These are phyloP conservation scores for Drosophila saltans DNA, from an alignment of 1,140 invertebrate species.

Conservation along the genomic window DNA sequence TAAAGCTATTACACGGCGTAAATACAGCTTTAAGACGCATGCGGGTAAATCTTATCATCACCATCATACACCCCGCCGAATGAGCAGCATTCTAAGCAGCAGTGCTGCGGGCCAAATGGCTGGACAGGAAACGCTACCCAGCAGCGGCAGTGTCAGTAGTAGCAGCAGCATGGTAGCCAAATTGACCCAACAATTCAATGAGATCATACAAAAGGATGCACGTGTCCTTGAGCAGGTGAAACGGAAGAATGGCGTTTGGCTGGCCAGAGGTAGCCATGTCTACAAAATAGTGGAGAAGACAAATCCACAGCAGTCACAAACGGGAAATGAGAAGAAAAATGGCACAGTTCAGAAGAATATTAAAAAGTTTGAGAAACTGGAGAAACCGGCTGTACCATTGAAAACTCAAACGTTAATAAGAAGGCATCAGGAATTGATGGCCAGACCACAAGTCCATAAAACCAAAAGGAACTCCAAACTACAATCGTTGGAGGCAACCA, in stretches of 20 bases:
- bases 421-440: constrained; percentile 65
- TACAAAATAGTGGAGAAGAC: constrained; percentile 76
- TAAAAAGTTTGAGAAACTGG: constrained; percentile 83
- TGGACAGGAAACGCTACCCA: background rate
- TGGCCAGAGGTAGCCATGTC: constrained; percentile 68
- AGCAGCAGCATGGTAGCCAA: constrained; percentile 81
- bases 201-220: constrained; percentile 82
- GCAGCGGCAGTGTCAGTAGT: constrained; percentile 34
- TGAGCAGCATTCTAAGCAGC: constrained; percentile 24
- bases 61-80: constrained; percentile 59
- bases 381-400: constrained; percentile 81
- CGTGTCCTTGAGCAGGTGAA: constrained; percentile 82
- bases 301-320: background rate
- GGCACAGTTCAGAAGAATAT: constrained; percentile 83
- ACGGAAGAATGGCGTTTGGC: constrained; percentile 72
- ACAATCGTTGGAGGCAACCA: constrained; percentile 26
- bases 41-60: constrained; percentile 66
- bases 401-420: constrained; percentile 74
- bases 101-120: background rate
- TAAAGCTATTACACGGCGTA: constrained; percentile 52
- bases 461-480: constrained; percentile 27
- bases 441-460: constrained; percentile 6
- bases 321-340: constrained; percentile 16
- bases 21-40: constrained; percentile 82
- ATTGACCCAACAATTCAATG: constrained; percentile 84